A percentile compares a stretch with the other conserved stretches of the same genome.
Conservation (phyloP, 2,797 vertebrate species). For the Mormyrops attenuatus region DNA sequence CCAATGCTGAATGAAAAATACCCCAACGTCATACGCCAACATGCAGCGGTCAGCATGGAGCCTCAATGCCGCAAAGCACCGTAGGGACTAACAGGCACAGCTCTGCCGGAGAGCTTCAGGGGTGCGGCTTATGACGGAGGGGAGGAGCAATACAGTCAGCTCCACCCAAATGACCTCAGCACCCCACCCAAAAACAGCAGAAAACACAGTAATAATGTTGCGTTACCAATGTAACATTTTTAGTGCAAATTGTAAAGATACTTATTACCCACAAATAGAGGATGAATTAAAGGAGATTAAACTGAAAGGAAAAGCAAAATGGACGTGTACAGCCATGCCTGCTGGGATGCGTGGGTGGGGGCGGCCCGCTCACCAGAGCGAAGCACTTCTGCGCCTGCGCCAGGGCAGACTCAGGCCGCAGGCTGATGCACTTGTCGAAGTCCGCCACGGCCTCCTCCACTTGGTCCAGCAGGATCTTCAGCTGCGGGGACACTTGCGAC, state of each 20-base stretch:
- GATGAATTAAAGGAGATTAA: background rate
- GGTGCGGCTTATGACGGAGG: background rate
- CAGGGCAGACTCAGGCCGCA: constrained; percentile 91
- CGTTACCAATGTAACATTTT: background rate
- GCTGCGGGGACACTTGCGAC: constrained; percentile 52
- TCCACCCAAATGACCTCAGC: background rate
- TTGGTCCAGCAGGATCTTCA: constrained; percentile 96
- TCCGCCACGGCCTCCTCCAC: constrained; percentile 95
- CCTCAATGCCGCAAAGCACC: background rate
- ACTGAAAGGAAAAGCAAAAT: background rate
- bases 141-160: background rate
- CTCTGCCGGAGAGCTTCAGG: background rate
- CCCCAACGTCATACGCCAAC: background rate
- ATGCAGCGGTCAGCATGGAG: background rate
- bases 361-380: constrained; percentile 74
- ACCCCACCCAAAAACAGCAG: background rate
- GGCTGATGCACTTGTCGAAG: constrained; percentile 93
- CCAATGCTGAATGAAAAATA: background rate
- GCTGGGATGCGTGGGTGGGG: background rate
- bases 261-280: background rate
- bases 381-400: constrained; percentile 99
- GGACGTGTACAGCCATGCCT: background rate
- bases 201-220: background rate
- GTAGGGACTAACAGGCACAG: background rate
- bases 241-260: background rate